These are phyloP conservation scores for Prostheceraeus crozeri DNA, from an alignment of 2,888 invertebrate species.

Conservation along the genomic window DNA sequence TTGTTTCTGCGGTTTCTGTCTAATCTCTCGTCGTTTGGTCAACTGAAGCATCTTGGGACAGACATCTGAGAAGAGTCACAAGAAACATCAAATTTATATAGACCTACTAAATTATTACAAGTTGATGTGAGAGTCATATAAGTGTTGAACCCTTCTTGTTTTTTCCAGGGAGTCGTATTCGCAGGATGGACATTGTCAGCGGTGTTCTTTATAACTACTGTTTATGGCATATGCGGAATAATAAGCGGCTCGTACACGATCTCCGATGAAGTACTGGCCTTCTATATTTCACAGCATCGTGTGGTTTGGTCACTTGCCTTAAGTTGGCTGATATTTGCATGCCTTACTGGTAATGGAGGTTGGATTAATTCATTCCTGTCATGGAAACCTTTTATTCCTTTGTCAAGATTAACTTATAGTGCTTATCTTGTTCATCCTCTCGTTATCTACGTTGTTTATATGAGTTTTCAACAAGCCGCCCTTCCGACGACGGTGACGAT, in stretches of 20 bases:
- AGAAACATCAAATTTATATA: no score
- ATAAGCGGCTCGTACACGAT: slow-evolving; percentile 44
- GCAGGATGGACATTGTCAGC: slow-evolving; percentile 49
- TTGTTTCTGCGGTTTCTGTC: no score
- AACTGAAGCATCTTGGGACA: no score
- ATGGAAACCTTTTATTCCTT: slow-evolving; percentile 73
- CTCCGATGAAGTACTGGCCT: slow-evolving; percentile 44
- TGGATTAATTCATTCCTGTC: slow-evolving; percentile 70
- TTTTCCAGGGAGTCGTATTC: no score
- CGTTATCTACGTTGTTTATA: no score
- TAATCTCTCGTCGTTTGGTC: no score
- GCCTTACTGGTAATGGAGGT: slow-evolving; percentile 59
- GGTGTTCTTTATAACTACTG: slow-evolving; percentile 43
- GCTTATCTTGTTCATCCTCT: slow-evolving; percentile 67
- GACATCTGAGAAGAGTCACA: no score
- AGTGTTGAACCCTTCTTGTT: no score
- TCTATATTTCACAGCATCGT: slow-evolving; percentile 57
- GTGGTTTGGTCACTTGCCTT: slow-evolving; percentile 59
- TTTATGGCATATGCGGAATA: slow-evolving; percentile 52
- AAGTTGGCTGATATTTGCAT: slow-evolving; percentile 61
- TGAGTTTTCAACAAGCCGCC: no score
- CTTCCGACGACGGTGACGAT: no score
- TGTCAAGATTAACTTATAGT: slow-evolving; percentile 84
- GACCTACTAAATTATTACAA: no score
- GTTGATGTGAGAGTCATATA: no score